Evolutionary conservation across 2,113 vertebrate species (phyloP).

Genomic region (Leuciscus idus): DNA sequence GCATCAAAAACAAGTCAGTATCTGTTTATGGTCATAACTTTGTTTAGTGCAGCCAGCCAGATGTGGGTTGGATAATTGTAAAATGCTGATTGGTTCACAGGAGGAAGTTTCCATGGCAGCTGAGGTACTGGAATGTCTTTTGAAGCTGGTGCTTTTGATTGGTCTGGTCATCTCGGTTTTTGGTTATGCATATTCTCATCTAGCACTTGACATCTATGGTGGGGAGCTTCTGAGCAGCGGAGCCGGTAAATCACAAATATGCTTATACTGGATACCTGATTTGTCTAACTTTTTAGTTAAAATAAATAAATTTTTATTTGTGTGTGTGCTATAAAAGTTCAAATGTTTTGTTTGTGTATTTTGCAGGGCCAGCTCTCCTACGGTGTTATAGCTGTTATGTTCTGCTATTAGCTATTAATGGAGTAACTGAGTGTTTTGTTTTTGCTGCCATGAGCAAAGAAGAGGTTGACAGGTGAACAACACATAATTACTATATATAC

Average conservation of each 20-base stretch:
- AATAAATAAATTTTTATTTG: background rate
- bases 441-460: constrained; percentile 95
- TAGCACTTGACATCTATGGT: constrained; percentile 94
- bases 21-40: background rate
- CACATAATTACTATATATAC: background rate
- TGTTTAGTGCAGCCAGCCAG: background rate
- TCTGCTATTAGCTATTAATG: constrained; percentile 91
- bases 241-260: constrained; percentile 60
- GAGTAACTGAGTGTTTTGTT: constrained; percentile 92
- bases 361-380: constrained; percentile 86
- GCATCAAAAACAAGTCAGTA: constrained; percentile 87
- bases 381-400: constrained; percentile 90
- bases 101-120: constrained; percentile 87
- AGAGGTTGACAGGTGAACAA: constrained; percentile 88
- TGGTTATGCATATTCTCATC: constrained; percentile 91
- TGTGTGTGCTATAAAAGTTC: constrained; percentile 7
- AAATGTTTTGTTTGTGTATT: constrained; percentile 39
- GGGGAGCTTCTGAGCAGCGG: constrained; percentile 89
- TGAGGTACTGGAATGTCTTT: constrained; percentile 84
- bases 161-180: constrained; percentile 90
- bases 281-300: background rate
- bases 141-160: constrained; percentile 90
- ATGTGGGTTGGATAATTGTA: background rate
- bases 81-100: constrained; percentile 69
- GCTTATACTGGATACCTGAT: no score